Conservation (phyloP, 2,113 vertebrate species). For the Crotalus viridis region DNA sequence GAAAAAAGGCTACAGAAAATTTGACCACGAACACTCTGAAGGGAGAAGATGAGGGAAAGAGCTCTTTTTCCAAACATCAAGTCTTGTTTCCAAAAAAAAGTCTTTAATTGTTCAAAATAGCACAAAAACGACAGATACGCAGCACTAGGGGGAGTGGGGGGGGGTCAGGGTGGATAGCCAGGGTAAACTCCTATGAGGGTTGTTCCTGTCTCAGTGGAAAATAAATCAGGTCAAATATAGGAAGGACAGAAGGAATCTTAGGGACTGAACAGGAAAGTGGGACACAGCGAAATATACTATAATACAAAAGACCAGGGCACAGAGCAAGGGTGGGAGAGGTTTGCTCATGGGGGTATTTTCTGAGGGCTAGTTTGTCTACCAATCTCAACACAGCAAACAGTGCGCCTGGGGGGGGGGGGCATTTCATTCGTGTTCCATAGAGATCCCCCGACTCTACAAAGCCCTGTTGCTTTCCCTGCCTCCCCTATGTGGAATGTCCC, state of each 20-base stretch:
- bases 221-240: slow-evolving; percentile 16
- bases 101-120: slow-evolving; percentile 77
- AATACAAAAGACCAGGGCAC: slow-evolving; percentile 60
- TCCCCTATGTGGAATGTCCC: slow-evolving; percentile 14
- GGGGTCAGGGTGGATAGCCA: neutral
- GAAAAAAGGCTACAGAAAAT: neutral
- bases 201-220: slow-evolving; percentile 25
- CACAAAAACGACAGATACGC: slow-evolving; percentile 71
- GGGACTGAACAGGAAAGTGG: slow-evolving; percentile 11
- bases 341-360: neutral
- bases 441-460: neutral
- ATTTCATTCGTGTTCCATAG: neutral
- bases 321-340: slow-evolving; percentile 3
- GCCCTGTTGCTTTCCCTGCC: neutral
- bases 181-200: slow-evolving; percentile 30
- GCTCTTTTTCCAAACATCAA: neutral
- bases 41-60: neutral
- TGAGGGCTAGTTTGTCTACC: slow-evolving; percentile 11
- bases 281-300: slow-evolving; percentile 70
- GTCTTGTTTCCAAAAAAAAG: slow-evolving; percentile 53
- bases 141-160: slow-evolving; percentile 63
- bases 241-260: neutral
- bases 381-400: neutral
- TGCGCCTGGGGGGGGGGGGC: neutral
- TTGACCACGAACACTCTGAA: neutral